Evolutionary conservation across 92 coral and sea anemone species (phyloP), one percentile per base, ranked within the genome.

Genomic region (Porites cylindrica): DNA sequence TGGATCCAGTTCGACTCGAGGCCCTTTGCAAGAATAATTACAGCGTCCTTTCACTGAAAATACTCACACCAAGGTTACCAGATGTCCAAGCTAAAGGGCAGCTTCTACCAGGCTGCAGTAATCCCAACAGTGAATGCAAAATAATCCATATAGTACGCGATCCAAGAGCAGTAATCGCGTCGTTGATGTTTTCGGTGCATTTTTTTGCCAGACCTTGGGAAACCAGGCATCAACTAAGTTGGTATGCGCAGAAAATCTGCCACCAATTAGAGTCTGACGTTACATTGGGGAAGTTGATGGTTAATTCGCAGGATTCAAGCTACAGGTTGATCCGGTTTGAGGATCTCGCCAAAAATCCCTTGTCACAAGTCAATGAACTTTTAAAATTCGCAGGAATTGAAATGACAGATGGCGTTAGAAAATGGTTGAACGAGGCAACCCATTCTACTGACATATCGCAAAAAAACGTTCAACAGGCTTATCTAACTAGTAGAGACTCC

Each of bases 311-410:
- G 5, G 53, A 68, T 1, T 32, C 16, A 18, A 23, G 86, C 2
- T 82, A 70, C 86, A 70, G 50, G 77, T 70, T 70, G 13, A 58
- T 82, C 19, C 86, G 86, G 77, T 82, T 82, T 71, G 86, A 82
- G 38, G 86, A 82, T 38, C 86, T 82, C 38, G 86, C 86, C 56
- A 17, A 10, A 17, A 1, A 14, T 29, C 78, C 78, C 6, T 29
- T 70, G 1, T 61, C 78, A 9, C 18, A n/a, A 32, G 86, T 18
- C 69, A 70, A 26, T n/a, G 86, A 70, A n/a, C 77, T 81, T 10
- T 81, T 10, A 50, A 17, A 81, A 38, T 81, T 81, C 70, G 52
- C 66, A 8, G 85, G 85, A 9, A 17, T 69, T 1, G 70, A 70
- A 58, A 32, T 82, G 77, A 18, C 50, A 18, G 86, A 82, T 59